phyloP scores from a whole-genome alignment of 2,888 invertebrate species.

The Andrena marginata region DNA sequence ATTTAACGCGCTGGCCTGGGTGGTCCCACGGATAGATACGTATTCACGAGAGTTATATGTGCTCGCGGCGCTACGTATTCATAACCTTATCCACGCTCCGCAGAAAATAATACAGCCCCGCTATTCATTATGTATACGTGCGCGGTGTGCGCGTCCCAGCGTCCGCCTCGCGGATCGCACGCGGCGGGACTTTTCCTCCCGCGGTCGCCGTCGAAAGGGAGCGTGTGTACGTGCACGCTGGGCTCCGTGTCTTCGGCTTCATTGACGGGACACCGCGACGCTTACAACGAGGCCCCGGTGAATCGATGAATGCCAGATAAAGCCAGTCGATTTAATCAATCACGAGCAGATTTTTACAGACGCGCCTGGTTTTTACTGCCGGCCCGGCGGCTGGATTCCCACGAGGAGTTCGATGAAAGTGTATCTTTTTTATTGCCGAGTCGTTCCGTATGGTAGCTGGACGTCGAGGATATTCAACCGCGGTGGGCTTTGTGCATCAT shows the following conservation, averaged over 20 bases:
- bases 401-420: not conserved
- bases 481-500: not conserved
- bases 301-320: constrained; percentile 51
- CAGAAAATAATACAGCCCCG: constrained; percentile 76
- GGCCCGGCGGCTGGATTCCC: not conserved
- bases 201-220: constrained; percentile 44
- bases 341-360: constrained; percentile 16
- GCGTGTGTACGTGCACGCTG: not conserved
- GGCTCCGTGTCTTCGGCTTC: constrained; percentile 34
- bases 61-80: constrained; percentile 77
- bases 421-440: not conserved
- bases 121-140: constrained; percentile 73
- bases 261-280: constrained; percentile 36
- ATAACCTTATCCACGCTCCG: constrained; percentile 76
- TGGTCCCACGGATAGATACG: constrained; percentile 73
- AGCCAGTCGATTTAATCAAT: constrained; percentile 45
- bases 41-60: constrained; percentile 69
- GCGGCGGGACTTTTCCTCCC: constrained; percentile 51
- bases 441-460: not conserved
- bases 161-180: constrained; percentile 52
- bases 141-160: constrained; percentile 4
- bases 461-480: not conserved
- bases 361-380: not conserved
- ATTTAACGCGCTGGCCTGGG: constrained; percentile 77
- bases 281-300: constrained; percentile 35